Base-by-base conservation (phyloP, 2,113 vertebrate species). In the Sula dactylatra region DNA sequence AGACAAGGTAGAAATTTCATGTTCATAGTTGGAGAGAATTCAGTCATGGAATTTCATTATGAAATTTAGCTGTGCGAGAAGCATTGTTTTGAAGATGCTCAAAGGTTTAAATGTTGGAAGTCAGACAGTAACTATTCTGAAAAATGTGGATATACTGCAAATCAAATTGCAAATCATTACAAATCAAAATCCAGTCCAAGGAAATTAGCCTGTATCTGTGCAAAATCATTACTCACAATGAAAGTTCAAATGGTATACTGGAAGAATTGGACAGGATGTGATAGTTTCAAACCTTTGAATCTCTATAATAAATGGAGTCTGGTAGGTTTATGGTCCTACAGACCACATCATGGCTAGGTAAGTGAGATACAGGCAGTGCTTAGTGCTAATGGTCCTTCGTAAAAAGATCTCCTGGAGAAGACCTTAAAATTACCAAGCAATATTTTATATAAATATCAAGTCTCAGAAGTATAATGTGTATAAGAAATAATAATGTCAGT, bases 31-130 rank as follows among this genome's bases (percentile, higher is more conserved):
- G 40, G 62, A 90, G 54, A 87, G 22, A 91, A 82, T 94, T 94
- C 81, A 96, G 69, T 94, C 0, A 6, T 40, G 72, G 52, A 80
- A 84, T 95, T 94, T 82, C 66, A 47, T 92, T 83, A 87, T 22
- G 14, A 82, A 79, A 87, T 93, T 58, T 50, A 87, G 32, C 81
- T 82, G 50, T 45, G 45, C 26, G 47, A n/a, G 70, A 76, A 81
- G 38, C 2, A 4, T 54, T 90, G 52, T 82, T 95, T 50, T 67
- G 72, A 90, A 73, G 50, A 92, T 79, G 47, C 62, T 72, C 29
- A 95, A 93, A 70, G 62, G 58, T 80, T 94, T 95, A 69, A 84
- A 85, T 91, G 44, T 83, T 81, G 91, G 44, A 79, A 95, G 73
- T 49, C 54, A 58, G 69, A 34, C 38, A 80, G 27, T 58, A 89